These are phyloP conservation scores for Drosophila takahashii DNA, from an alignment of 1,140 invertebrate genomes.

Conservation along the genomic window DNA sequence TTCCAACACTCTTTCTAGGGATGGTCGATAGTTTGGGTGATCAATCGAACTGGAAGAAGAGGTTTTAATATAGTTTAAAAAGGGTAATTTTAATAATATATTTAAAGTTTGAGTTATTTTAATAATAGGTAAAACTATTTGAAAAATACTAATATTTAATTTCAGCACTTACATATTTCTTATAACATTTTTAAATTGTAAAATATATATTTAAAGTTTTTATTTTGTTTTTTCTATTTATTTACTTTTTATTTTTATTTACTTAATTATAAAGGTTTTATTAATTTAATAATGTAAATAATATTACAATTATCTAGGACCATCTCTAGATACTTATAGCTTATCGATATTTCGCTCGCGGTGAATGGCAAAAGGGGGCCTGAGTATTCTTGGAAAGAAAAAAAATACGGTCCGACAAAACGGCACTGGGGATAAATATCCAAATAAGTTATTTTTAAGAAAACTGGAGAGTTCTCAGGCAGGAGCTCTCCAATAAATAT, in stretches of 20 bases:
- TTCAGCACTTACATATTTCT: no score
- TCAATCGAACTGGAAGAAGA: neutral
- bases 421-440: slow-evolving; percentile 4
- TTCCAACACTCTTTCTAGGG: slow-evolving; percentile 18
- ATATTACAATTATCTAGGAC: neutral
- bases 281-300: neutral
- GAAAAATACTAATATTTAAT: no score
- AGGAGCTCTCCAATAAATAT: neutral
- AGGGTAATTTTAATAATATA: neutral
- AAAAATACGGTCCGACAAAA: slow-evolving; percentile 8
- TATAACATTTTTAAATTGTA: no score
- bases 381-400: slow-evolving; percentile 17
- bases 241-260: no score
- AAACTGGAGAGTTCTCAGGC: neutral
- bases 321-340: neutral
- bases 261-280: no score
- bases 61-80: neutral
- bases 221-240: no score
- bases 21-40: neutral
- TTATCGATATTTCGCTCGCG: slow-evolving; percentile 22
- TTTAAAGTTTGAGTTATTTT: no score
- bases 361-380: slow-evolving; percentile 15
- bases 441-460: neutral
- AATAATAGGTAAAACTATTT: no score
- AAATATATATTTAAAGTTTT: no score